These are phyloP conservation scores for Fulica atra DNA, from an alignment of 2,113 vertebrate genomes.

Conservation along the genomic window DNA sequence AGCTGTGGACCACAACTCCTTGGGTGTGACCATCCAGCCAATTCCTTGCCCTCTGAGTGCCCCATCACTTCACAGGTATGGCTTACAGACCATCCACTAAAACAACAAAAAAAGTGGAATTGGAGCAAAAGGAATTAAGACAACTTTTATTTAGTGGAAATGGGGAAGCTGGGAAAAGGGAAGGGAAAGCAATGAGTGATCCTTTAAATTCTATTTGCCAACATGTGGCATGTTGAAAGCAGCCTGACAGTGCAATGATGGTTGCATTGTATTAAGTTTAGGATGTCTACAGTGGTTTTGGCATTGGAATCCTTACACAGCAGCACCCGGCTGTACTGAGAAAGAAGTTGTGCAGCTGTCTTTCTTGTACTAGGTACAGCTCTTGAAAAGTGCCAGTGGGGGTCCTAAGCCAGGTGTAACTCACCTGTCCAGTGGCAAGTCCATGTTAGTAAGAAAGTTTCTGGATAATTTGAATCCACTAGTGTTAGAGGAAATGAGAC, in stretches of 20 bases:
- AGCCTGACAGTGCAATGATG: background rate
- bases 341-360: background rate
- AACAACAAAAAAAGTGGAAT: background rate
- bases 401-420: background rate
- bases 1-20: too few species aligned
- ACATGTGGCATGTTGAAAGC: background rate
- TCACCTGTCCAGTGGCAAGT: background rate
- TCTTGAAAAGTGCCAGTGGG: background rate
- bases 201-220: background rate
- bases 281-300: background rate
- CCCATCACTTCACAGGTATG: background rate
- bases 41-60: too few species aligned
- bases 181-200: background rate
- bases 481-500: background rate
- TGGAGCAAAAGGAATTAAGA: background rate
- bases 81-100: background rate
- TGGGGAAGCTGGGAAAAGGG: background rate
- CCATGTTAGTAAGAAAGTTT: background rate
- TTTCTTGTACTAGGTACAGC: background rate
- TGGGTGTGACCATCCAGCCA: too few species aligned
- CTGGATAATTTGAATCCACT: background rate
- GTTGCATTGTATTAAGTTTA: background rate
- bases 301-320: background rate
- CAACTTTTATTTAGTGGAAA: background rate
- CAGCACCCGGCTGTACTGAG: background rate